phyloP scores from a whole-genome alignment of 2,797 vertebrate genomes.

The Poeciliopsis presidionis region DNA sequence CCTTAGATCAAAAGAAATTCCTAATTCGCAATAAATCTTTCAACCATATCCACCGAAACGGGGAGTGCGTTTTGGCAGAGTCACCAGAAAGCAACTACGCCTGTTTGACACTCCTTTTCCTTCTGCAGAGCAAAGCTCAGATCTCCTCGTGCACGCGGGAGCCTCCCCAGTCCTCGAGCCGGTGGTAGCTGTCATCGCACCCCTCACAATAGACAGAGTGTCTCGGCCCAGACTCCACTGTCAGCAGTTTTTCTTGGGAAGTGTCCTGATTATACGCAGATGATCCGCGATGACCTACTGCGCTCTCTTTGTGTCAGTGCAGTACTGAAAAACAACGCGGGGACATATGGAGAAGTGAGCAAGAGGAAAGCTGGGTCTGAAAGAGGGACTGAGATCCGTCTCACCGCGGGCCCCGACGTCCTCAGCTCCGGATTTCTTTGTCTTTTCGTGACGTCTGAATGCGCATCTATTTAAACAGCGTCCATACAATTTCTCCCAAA shows the following conservation, averaged over 20 bases:
- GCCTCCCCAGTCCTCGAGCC: conserved; percentile 39
- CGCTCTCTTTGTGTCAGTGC: conserved; percentile 18
- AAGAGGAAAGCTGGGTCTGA: neutral
- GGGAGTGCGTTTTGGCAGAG: conserved; percentile 66
- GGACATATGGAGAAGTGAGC: neutral
- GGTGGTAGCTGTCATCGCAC: conserved; percentile 54
- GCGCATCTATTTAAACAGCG: neutral
- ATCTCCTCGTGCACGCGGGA: conserved; percentile 40
- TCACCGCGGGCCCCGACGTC: neutral
- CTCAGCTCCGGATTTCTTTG: neutral
- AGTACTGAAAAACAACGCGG: neutral
- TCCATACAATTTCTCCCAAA: neutral
- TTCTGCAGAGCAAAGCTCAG: conserved; percentile 3
- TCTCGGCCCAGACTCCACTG: conserved; percentile 22
- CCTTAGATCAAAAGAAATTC: conserved; percentile 26
- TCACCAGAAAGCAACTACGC: conserved; percentile 5
- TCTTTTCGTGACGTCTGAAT: neutral
- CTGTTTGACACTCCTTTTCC: conserved; percentile 33
- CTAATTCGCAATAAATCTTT: conserved; percentile 49
- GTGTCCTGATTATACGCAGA: conserved; percentile 35
- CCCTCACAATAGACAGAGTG: conserved; percentile 13
- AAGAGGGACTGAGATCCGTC: neutral
- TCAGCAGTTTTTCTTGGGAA: conserved; percentile 47
- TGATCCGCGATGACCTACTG: conserved; percentile 21
- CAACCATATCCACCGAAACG: conserved; percentile 42